Evolutionary conservation across 2,113 vertebrate genomes (phyloP), one percentile per base, ranked within the genome.

Genomic region (Equus przewalskii): DNA sequence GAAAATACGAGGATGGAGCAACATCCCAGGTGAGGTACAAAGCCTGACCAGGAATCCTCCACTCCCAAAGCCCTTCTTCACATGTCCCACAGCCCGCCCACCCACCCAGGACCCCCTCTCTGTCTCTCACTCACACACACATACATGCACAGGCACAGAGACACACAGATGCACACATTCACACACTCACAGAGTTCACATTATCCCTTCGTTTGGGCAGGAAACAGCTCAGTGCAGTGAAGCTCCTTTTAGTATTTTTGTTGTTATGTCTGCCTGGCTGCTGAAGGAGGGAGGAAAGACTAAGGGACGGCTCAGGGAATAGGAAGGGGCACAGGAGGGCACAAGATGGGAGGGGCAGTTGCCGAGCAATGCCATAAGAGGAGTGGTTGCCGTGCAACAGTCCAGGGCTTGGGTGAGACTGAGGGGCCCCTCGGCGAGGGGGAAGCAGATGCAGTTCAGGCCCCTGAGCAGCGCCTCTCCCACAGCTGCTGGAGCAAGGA

Each of bases 231-330:
- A 95, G 94, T 81, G 95, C 83, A 91, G 75, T 67, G 92, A 97
- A 97, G 96, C 86, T 94, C 96, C 89, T 91, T 97, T 97, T 94
- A 98, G 96, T 94, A 89, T 89, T 96, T 97, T 95, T 96, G 97
- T 97, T 93, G 97, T 93, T 97, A 62, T 12, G 86, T 93, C 93
- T 97, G 94, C 92, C 97, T 96, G 96, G 96, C 97, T 97, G 92
- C 96, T 92, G 94, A 86, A 49, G 90, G 84, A 49, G 84, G 94
- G 82, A 65, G 65, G 96, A 70, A 28, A 49, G 80, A 24, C 87
- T 28, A 5, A 88, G 91, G 90, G 87, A 60, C 58, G 90, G 85
- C 36, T 15, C 18, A 24, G 82, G 60, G 78, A 58, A 14, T 1
- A 13, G 67, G 84, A 62, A 22, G 51, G 93, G 90, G 60, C 33